Base-by-base conservation (phyloP, 92 coral and sea anemone genomes). In the Parazoanthus atlanticus region DNA sequence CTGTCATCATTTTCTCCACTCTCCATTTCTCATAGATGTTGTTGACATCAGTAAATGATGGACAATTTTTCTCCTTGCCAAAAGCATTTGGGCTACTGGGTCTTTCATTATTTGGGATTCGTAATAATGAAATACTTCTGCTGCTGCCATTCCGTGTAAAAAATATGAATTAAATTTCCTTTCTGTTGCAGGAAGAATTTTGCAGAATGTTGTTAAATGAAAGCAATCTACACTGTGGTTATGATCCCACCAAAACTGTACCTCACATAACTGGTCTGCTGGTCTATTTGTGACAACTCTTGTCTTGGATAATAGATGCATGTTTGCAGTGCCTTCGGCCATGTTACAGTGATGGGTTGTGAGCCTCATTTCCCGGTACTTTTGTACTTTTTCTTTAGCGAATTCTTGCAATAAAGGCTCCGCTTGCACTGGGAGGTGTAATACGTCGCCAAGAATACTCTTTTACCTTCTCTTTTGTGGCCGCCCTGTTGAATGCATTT, bases 91-190 rank as follows among this genome's bases (percentile, higher is more conserved):
- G 54, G 92, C 86, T 33, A 64, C 91, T 6, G 86, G 81, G 80
- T 92, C 94, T 82, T 85, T 85, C 94, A 92, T 86, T 52, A 89
- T 69, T 26, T 85, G 84, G 52, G 88, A 85, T 75, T 89, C 90
- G 47, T 91, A 90, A 26, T 88, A 67, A 72, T 89, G 94, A 72
- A 91, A 88, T 49, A 91, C 89, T 49, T 89, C 91, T 85, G 94
- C 86, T 36, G 94, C 94, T 79, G 84, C 54, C 94, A 88, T 91
- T 33, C 80, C 92, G 76, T 86, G 49, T 38, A 40, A 91, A 85
- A 91, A 85, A 79, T 91, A 91, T 6, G 76, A n/a, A 3, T 47
- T 33, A 46, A 91, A 91, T 91, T 32, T 89, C 3, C 76, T 83
- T 83, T 32, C 84, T 23, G 91, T 88, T 74, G 86, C 88, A 38